These are phyloP conservation scores for Dendronephthya gigantea DNA, from an alignment of 64 coral and sea anemone species.

Conservation along the genomic window DNA sequence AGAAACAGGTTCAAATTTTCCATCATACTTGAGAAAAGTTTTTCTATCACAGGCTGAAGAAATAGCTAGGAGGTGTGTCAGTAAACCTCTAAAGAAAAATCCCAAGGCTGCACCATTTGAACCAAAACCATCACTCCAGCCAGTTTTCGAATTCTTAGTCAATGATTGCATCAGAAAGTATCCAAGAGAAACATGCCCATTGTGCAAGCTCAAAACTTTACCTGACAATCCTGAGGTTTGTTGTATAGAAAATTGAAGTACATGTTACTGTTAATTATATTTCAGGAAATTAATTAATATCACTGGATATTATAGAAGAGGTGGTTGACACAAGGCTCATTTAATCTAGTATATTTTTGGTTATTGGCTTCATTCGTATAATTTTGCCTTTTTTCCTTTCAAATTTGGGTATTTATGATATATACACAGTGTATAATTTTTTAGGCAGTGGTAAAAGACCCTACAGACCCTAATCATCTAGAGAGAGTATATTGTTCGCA, in stretches of 20 bases:
- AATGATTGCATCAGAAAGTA: constrained; percentile 66
- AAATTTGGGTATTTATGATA: too few relatives aligned
- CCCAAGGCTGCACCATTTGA: constrained; percentile 77
- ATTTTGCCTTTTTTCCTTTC: too few relatives aligned
- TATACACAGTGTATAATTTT: background rate
- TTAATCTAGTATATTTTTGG: too few relatives aligned
- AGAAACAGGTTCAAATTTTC: constrained; percentile 61
- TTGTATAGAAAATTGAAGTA: too few relatives aligned
- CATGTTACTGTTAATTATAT: too few relatives aligned
- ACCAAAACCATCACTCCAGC: constrained; percentile 73
- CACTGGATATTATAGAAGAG: too few relatives aligned
- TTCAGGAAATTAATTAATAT: too few relatives aligned
- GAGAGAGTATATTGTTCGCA: constrained; percentile 87
- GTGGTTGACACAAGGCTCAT: too few relatives aligned
- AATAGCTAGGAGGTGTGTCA: constrained; percentile 72
- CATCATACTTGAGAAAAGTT: constrained; percentile 46
- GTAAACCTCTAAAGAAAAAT: constrained; percentile 45
- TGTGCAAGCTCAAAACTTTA: constrained; percentile 57
- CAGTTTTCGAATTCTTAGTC: constrained; percentile 76
- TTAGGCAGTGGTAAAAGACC: constrained; percentile 59
- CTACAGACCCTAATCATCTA: constrained; percentile 47
- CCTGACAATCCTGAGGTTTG: constrained; percentile 68
- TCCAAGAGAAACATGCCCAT: constrained; percentile 47
- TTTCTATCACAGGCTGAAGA: constrained; percentile 70
- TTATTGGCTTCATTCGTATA: too few relatives aligned